Evolutionary conservation across 2,888 invertebrate genomes (phyloP).

Genomic region (Cheilosia urbana): DNA sequence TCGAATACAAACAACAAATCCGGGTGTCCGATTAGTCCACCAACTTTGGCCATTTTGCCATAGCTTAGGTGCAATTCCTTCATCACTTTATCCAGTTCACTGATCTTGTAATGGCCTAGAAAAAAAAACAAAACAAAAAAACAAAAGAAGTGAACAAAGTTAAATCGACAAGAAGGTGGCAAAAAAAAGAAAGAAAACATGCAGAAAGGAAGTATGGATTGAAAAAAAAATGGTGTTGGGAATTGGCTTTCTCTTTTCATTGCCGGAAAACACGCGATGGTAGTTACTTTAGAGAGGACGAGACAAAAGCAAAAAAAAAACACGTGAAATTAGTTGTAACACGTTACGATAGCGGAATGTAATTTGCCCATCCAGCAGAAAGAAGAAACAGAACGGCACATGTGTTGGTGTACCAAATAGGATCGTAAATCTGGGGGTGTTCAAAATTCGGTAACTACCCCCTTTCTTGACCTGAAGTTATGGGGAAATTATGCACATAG

Average conservation of each 20-base stretch:
- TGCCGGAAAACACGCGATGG: conserved; percentile 54
- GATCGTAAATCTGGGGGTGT: conserved; percentile 1
- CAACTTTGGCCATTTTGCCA: conserved; percentile 87
- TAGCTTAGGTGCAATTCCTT: conserved; percentile 85
- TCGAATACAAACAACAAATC: conserved; percentile 90
- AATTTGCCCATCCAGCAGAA: neutral
- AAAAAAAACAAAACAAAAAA: conserved; percentile 22
- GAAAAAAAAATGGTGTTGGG: conserved; percentile 34
- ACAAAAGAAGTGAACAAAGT: neutral
- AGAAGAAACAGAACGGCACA: conserved; percentile 1
- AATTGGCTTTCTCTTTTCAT: conserved; percentile 31
- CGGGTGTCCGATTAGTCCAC: conserved; percentile 90
- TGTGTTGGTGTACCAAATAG: conserved; percentile 8
- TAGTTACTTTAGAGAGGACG: neutral
- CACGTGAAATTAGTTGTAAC: neutral
- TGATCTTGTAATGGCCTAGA: conserved; percentile 86
- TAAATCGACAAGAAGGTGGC: conserved; percentile 4
- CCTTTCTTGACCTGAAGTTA: conserved; percentile 1
- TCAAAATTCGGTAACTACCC: neutral
- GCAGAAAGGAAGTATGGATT: neutral
- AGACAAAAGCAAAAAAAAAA: neutral
- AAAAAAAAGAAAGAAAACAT: neutral
- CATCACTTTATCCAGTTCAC: conserved; percentile 86
- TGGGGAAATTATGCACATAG: conserved; percentile 11
- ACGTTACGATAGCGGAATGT: conserved; percentile 25